Percentiles rank a stretch among this genome's conserved stretches.
Evolutionary conservation across 2,113 vertebrate genomes (phyloP).

Genomic region (Periophthalmodon schlosseri): DNA sequence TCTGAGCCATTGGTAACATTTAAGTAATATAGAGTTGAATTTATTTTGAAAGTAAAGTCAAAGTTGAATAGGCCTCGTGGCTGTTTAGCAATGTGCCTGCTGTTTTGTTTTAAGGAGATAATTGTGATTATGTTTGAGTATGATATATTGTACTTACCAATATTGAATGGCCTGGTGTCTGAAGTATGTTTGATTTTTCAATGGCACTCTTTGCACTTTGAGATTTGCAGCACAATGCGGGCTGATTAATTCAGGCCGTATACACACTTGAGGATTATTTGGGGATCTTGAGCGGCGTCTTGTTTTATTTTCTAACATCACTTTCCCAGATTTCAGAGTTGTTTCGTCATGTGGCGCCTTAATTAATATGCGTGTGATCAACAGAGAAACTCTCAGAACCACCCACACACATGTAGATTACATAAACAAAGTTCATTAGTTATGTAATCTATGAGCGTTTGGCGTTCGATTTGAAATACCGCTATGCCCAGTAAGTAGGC

Average conservation of each 20-base stretch:
- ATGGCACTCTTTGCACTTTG: background rate
- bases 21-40: background rate
- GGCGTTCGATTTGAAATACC: background rate
- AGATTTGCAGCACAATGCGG: background rate
- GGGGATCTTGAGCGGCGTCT: constrained; percentile 4
- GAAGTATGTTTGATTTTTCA: constrained; percentile 6
- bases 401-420: constrained; percentile 6
- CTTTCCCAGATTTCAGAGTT: constrained; percentile 51
- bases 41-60: background rate
- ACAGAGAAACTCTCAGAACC: constrained; percentile 23
- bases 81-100: background rate
- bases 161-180: background rate
- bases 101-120: background rate
- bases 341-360: constrained; percentile 53
- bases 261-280: constrained; percentile 9
- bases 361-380: constrained; percentile 48
- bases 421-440: background rate
- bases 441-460: background rate
- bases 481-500: no score
- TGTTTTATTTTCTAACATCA: constrained; percentile 33
- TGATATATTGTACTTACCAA: background rate
- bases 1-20: background rate
- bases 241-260: background rate
- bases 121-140: background rate
- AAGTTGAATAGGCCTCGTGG: background rate